A percentile compares a stretch with the other conserved stretches of the same genome.
phyloP scores from a whole-genome alignment of 1,140 invertebrate genomes.

The Harpegnathos saltator region DNA sequence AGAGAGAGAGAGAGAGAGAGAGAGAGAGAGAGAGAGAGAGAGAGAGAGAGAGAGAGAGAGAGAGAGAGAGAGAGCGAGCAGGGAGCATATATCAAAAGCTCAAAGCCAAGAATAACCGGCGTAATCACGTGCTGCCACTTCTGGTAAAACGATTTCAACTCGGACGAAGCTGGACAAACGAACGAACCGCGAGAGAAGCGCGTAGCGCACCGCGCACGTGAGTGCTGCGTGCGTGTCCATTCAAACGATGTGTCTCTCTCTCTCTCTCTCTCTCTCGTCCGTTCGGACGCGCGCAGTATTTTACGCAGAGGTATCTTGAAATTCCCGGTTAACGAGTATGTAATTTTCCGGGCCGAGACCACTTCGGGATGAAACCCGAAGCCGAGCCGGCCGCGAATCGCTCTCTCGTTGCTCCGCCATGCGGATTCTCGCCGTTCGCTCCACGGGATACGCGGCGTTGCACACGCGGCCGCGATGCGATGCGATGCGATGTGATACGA shows the following conservation, averaged over 20 bases:
- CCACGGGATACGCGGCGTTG: constrained; percentile 16
- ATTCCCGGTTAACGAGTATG: constrained; percentile 22
- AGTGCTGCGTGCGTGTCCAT: constrained; percentile 52
- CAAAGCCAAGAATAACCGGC: constrained; percentile 66
- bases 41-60: neutral
- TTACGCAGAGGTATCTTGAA: constrained; percentile 44
- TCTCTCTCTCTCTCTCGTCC: constrained; percentile 10
- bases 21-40: neutral
- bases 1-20: neutral
- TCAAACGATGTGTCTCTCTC: constrained; percentile 42
- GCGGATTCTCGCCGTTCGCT: constrained; percentile 13
- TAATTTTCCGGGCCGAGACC: constrained; percentile 44
- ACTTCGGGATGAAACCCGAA: constrained; percentile 29
- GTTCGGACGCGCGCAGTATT: constrained; percentile 30
- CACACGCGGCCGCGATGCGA: neutral
- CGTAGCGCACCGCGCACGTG: constrained; percentile 53
- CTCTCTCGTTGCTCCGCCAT: neutral
- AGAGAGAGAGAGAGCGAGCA: neutral
- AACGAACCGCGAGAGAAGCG: constrained; percentile 40
- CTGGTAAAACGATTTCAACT: constrained; percentile 70
- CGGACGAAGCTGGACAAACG: constrained; percentile 11
- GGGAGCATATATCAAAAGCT: constrained; percentile 48
- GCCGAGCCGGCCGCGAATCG: neutral
- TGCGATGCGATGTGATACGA: too few species aligned
- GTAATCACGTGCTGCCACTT: constrained; percentile 71